phyloP scores from a whole-genome alignment of 1,140 invertebrate genomes.

The Diachasmimorpha longicaudata region DNA sequence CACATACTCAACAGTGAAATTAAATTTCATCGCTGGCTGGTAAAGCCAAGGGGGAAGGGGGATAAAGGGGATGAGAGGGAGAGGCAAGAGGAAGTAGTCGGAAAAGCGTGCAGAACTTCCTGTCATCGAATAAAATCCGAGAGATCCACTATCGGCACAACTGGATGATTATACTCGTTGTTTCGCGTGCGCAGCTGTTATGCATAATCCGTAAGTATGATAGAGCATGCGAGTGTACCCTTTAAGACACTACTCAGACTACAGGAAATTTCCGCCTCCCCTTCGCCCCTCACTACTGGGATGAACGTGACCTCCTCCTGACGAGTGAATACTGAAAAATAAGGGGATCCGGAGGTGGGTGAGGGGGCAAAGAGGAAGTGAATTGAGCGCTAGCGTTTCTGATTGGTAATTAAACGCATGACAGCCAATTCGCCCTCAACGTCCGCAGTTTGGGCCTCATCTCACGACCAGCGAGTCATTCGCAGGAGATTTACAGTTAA shows the following conservation, averaged over 20 bases:
- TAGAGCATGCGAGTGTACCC: not conserved
- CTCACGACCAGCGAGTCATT: constrained; percentile 24
- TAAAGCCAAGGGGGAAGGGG: not conserved
- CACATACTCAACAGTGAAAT: not conserved
- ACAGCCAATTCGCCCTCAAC: constrained; percentile 24
- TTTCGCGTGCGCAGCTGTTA: constrained; percentile 14
- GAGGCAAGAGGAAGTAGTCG: not conserved
- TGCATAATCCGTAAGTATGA: not conserved
- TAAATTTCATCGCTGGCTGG: not conserved
- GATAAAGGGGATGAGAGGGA: not conserved
- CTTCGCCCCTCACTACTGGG: not conserved
- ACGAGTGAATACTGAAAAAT: not conserved
- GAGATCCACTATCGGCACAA: not conserved
- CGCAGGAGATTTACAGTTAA: constrained; percentile 22
- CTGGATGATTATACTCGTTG: constrained; percentile 14
- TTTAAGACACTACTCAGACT: not conserved
- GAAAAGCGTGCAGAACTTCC: not conserved
- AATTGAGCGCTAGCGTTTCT: constrained; percentile 24
- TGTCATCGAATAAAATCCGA: constrained; percentile 10
- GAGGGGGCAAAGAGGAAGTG: not conserved
- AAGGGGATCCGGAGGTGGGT: not conserved
- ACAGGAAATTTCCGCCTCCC: not conserved
- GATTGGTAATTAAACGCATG: constrained; percentile 33
- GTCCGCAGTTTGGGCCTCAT: constrained; percentile 4
- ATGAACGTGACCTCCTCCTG: too few species aligned